Base-by-base conservation (phyloP, 2,797 vertebrate species). In the Enteromius radiatus region DNA sequence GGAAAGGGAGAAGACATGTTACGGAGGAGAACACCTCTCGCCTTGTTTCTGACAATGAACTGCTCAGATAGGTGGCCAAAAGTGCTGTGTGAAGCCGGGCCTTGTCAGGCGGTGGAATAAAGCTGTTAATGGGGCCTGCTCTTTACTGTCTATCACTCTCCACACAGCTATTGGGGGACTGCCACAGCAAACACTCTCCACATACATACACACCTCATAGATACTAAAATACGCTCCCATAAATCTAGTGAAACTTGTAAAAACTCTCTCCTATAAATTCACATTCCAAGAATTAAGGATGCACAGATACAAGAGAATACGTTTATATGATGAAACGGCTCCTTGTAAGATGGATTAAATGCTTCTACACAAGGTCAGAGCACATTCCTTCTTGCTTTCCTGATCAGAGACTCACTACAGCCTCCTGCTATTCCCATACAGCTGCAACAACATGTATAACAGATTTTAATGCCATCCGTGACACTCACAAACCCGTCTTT, bases 131-230 rank as follows among this genome's bases (percentile, higher is more conserved):
- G 82, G 89, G 87, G 85, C 89, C 91, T 86, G 80, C 88, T 90
- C 91, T 84, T 92, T 89, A 92, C 89, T 92, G 89, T 93, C 92
- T 89, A 87, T 80, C 82, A 69, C 75, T 83, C 88, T 86, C 84
- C 82, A 90, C 19, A 2, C 70, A 85, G 83, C 80, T 89, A 74
- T 86, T 93, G 92, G 91, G 90, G 91, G 87, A 6, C 85, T 92
- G 92, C 91, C 93, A 93, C 89, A 84, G 84, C 85, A 92, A 92
- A 92, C 91, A 91, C 86, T 89, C 52, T 76, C 23, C 21, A 68
- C 12, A 28, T 85, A 90, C 82, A 88, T 90, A 90, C 87, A 89
- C 89, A 91, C 45, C 70, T 75, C 54, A 23, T 38, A 61, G 21
- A 54, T 26, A 56, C 76, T 63, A 59, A 31, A 67, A 81, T 52